These are phyloP conservation scores for Rhinoraja longicauda DNA, from an alignment of 2,797 vertebrate genomes.

Conservation along the genomic window DNA sequence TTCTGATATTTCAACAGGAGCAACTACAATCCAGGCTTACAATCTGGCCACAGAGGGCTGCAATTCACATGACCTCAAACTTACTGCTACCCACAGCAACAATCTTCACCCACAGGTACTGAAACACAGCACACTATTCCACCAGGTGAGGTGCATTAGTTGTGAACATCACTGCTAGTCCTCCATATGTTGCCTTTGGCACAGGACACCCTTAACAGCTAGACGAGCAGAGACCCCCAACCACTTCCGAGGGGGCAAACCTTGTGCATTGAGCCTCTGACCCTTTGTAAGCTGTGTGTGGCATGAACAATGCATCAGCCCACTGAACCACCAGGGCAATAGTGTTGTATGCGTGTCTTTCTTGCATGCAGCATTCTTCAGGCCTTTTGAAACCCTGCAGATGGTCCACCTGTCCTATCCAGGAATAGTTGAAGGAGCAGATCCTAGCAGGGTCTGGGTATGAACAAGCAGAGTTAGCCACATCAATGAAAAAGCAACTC, in stretches of 20 bases:
- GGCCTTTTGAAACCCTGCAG: neutral
- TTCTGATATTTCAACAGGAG: neutral
- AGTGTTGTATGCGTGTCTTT: neutral
- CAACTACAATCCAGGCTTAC: neutral
- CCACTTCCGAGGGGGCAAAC: neutral
- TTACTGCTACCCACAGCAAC: neutral
- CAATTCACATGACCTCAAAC: neutral
- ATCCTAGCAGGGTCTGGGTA: neutral
- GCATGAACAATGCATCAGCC: neutral
- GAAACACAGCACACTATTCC: neutral
- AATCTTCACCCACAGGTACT: neutral
- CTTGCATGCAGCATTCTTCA: neutral
- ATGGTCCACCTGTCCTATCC: neutral
- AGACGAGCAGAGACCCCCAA: neutral
- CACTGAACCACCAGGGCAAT: neutral
- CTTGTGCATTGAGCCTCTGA: neutral
- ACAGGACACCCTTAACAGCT: neutral
- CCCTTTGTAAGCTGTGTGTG: constrained; percentile 5
- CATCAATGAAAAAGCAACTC: neutral
- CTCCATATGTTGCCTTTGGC: neutral
- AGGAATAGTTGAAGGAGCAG: neutral
- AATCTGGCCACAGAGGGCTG: neutral
- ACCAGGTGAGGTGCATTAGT: neutral
- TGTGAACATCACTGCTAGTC: too few relatives aligned
- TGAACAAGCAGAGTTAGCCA: neutral